phyloP scores from a whole-genome alignment of 2,797 vertebrate genomes.

The Babyrousa celebensis region DNA sequence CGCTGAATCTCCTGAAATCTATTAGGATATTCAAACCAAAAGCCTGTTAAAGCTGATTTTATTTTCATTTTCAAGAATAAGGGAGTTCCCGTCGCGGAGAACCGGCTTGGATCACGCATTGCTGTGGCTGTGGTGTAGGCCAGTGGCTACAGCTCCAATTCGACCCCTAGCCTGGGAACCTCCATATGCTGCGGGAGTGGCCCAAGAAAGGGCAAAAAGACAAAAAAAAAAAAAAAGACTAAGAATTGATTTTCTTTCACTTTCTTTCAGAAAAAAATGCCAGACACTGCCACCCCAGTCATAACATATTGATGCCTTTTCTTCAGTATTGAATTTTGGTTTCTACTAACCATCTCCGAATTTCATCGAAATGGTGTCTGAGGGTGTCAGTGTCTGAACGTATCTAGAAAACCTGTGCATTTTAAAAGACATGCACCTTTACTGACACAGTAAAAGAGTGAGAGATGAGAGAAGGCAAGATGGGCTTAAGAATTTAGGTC shows the following conservation, averaged over 20 bases:
- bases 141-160: too few relatives aligned
- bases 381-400: neutral
- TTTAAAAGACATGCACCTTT: neutral
- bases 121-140: too few relatives aligned
- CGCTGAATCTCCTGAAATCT: neutral
- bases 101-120: too few relatives aligned
- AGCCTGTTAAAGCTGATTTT: neutral
- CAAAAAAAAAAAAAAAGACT: too few relatives aligned
- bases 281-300: neutral
- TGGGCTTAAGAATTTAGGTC: neutral
- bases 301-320: neutral
- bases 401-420: neutral
- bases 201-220: too few relatives aligned
- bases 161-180: too few relatives aligned
- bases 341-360: neutral
- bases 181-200: too few relatives aligned
- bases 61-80: conserved; percentile 27
- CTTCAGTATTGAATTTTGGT: neutral
- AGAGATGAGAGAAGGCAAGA: neutral
- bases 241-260: neutral
- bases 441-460: neutral
- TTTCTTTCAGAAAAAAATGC: conserved; percentile 22
- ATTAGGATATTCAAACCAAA: neutral
- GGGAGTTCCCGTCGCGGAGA: too few relatives aligned
- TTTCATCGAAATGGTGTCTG: neutral